Evolutionary conservation across 1,140 invertebrate genomes (phyloP).

Genomic region (Drosophila insularis): DNA sequence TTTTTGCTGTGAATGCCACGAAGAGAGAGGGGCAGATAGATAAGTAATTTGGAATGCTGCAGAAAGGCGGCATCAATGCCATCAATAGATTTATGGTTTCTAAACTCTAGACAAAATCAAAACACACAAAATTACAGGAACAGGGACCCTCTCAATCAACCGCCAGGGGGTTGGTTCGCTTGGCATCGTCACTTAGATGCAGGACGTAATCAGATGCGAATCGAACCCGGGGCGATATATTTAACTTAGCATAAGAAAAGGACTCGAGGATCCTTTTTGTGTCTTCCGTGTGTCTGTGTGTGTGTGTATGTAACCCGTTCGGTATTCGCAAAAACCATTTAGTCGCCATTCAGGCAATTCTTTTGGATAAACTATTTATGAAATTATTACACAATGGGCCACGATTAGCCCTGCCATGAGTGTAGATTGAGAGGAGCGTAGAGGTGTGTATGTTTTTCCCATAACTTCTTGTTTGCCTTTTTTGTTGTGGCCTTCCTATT

Average conservation of each 20-base stretch:
- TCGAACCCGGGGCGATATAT: slow-evolving; percentile 15
- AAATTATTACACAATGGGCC: slow-evolving; percentile 77
- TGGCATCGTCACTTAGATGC: slow-evolving; percentile 17
- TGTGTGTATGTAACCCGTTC: slow-evolving; percentile 26
- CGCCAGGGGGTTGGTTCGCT: slow-evolving; percentile 36
- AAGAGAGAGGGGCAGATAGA: slow-evolving; percentile 24
- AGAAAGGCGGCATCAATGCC: slow-evolving; percentile 76
- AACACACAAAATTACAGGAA: slow-evolving; percentile 43
- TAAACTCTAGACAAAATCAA: slow-evolving; percentile 75
- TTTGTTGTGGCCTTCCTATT: slow-evolving; percentile 39
- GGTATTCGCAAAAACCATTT: slow-evolving; percentile 54
- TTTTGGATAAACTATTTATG: slow-evolving; percentile 78
- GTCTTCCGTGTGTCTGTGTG: slow-evolving; percentile 25
- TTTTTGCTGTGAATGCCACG: slow-evolving; percentile 56
- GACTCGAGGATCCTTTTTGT: slow-evolving; percentile 23
- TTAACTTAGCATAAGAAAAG: slow-evolving; percentile 64
- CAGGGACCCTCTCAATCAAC: slow-evolving; percentile 15
- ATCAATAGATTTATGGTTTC: slow-evolving; percentile 81
- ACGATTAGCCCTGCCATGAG: slow-evolving; percentile 55
- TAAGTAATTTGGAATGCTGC: slow-evolving; percentile 65
- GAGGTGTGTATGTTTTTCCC: slow-evolving; percentile 80
- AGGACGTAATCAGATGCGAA: slow-evolving; percentile 17
- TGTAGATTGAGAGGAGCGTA: slow-evolving; percentile 14
- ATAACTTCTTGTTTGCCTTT: slow-evolving; percentile 71
- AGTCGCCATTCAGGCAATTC: slow-evolving; percentile 71